Conservation (phyloP, 2,797 vertebrate species). For the Sparidentex hasta region DNA sequence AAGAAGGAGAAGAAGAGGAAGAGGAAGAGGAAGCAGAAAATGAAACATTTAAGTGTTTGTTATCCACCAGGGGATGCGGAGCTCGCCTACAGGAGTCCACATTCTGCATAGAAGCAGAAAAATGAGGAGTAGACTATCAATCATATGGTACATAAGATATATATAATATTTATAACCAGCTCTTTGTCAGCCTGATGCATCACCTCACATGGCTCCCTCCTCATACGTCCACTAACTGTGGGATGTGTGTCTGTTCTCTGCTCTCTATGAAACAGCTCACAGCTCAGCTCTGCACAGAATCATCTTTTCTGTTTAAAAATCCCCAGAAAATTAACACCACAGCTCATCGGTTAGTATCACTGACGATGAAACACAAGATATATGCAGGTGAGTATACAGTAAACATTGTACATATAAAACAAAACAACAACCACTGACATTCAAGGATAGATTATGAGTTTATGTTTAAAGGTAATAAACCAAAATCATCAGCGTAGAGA, state of each 20-base stretch:
- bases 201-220: not conserved
- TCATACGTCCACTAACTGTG: not conserved
- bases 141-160: not conserved
- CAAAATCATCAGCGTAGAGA: not conserved
- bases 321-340: no score
- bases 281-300: not conserved
- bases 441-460: no score
- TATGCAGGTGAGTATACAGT: no score
- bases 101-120: not conserved
- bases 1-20: no score
- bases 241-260: not conserved
- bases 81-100: not conserved
- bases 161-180: conserved; percentile 3
- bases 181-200: not conserved
- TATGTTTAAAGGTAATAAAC: no score
- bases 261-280: not conserved
- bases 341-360: no score
- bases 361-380: not conserved
- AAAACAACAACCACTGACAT: no score
- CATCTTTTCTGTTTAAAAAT: conserved; percentile 6
- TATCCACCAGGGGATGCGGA: not conserved
- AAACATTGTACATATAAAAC: no score
- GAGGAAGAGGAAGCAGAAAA: no score
- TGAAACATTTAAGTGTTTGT: not conserved
- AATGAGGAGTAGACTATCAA: not conserved